Evolutionary conservation across 2,888 invertebrate species (phyloP).

Genomic region (Drosophila anceps): DNA sequence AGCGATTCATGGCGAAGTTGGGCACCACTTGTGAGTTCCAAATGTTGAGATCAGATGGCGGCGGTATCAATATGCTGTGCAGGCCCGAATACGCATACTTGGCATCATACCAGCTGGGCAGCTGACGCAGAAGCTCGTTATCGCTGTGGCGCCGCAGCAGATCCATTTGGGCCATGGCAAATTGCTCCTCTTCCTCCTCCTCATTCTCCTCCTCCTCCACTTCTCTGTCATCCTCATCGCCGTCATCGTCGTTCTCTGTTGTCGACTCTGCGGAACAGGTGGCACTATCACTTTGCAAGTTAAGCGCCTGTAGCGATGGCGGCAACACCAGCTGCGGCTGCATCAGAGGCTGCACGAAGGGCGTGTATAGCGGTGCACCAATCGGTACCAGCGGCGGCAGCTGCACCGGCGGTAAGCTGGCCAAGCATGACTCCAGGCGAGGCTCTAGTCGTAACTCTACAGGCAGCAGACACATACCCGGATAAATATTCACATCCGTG

Average conservation of each 20-base stretch:
- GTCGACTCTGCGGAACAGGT: constrained; percentile 67
- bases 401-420: constrained; percentile 44
- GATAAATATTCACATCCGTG: constrained; percentile 17
- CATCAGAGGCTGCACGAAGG: constrained; percentile 53
- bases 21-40: constrained; percentile 85
- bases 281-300: constrained; percentile 60
- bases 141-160: constrained; percentile 59
- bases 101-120: constrained; percentile 85
- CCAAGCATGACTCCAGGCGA: constrained; percentile 25
- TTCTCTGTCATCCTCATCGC: constrained; percentile 38
- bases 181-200: constrained; percentile 32
- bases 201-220: constrained; percentile 31
- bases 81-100: constrained; percentile 85
- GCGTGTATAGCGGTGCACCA: constrained; percentile 66
- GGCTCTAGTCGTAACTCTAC: constrained; percentile 62
- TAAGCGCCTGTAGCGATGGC: constrained; percentile 63
- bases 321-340: constrained; percentile 52
- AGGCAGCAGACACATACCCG: constrained; percentile 44
- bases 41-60: constrained; percentile 84
- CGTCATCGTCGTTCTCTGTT: constrained; percentile 60
- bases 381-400: constrained; percentile 73
- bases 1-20: constrained; percentile 84
- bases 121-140: constrained; percentile 68
- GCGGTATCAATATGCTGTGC: constrained; percentile 85
- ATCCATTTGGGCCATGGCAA: constrained; percentile 65